Percentiles rank a stretch among this genome's conserved stretches.
Conservation (phyloP, 1,140 invertebrate species). For the Stratiolaelaps scimitus region DNA sequence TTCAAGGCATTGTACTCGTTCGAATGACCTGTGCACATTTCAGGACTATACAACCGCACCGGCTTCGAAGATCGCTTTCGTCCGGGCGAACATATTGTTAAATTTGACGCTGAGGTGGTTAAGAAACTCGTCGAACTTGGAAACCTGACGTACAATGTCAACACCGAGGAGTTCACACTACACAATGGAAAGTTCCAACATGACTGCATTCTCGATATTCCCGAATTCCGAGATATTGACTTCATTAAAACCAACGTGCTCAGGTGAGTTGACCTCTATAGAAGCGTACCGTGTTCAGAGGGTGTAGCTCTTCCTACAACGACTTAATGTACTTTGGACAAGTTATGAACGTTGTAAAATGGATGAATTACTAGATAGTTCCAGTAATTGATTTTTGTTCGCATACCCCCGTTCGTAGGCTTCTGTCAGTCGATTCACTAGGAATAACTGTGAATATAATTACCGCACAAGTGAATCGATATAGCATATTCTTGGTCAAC, state of each 20-base stretch:
- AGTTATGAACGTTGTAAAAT: too few relatives aligned
- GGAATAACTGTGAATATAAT: too few relatives aligned
- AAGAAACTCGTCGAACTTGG: constrained; percentile 1
- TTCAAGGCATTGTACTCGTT: too few relatives aligned
- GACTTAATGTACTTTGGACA: too few relatives aligned
- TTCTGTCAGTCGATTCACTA: too few relatives aligned
- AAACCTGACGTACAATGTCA: constrained; percentile 15
- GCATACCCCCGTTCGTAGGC: background rate
- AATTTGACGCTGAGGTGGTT: constrained; percentile 1
- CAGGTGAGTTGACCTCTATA: background rate
- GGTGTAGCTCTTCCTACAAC: too few relatives aligned
- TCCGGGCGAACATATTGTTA: constrained; percentile 20
- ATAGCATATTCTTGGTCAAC: background rate
- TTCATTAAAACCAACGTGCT: constrained; percentile 27
- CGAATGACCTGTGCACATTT: background rate
- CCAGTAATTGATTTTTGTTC: background rate
- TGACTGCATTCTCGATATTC: constrained; percentile 25
- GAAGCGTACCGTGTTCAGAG: background rate
- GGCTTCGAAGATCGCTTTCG: constrained; percentile 9
- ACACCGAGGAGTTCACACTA: constrained; percentile 22
- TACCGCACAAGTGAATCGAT: background rate
- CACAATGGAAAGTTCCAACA: constrained; percentile 26
- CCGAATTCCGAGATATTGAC: constrained; percentile 16
- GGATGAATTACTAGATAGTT: too few relatives aligned
- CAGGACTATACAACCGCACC: constrained; percentile 16